Base-by-base conservation (phyloP, 2,797 vertebrate genomes). In the Aeoliscus strigatus region DNA sequence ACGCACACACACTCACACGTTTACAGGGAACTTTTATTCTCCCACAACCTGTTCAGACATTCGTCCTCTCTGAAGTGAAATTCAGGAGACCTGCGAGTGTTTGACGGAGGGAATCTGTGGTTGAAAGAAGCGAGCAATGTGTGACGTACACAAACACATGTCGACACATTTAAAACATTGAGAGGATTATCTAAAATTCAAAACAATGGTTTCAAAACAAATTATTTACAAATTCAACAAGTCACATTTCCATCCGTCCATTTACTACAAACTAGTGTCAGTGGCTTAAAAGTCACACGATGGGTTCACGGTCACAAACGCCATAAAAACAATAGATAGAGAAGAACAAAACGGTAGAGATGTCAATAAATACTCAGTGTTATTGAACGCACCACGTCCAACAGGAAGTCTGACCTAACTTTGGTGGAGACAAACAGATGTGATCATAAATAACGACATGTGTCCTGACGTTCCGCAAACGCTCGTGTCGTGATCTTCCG, bases 351-450 rank as follows among this genome's bases (percentile, higher is more conserved):
- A 50, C 32, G 32, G 42, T 57, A 4, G 69, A 55, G 1, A 67
- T 15, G 14, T 54, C 8, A 60, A 65, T 66, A 79, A 72, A 73
- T 70, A 82, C 45, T 38, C n/a, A 12, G 37, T 13, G 41, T 14
- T 24, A 14, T 58, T 7, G 33, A 8, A 36, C 63, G 7, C 21
- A 69, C 37, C 42, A 30, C 34, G 14, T 39, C 8, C 44, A 28
- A 66, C 14, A 21, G 29, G 14, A 67, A 13, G 32, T 40, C 25
- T 51, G 30, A 51, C 33, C 36, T 14, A 32, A 54, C 12, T 14
- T 52, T 9, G 40, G 36, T 17, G 2, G 12, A 31, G 8, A 12
- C 14, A 32, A 58, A 41, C 10, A 32, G 14, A 70, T n/a, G n/a
- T n/a, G n/a, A n/a, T n/a, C 26, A 42, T 51, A 39, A 58, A 68